phyloP scores from a whole-genome alignment of 2,113 vertebrate genomes.

The Dascyllus trimaculatus region DNA sequence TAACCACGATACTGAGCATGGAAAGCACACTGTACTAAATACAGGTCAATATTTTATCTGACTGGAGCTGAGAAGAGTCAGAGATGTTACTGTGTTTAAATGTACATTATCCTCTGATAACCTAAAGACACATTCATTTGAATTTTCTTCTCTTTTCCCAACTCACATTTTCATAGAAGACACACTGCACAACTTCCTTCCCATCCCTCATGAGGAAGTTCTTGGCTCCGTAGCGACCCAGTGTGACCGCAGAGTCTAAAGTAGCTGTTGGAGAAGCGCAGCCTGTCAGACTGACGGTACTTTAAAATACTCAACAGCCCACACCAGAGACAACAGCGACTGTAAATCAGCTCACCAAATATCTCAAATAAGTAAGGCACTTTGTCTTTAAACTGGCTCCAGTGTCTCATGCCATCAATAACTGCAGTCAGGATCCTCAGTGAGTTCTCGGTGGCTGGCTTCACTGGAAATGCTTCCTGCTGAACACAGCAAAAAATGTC shows the following conservation, averaged over 20 bases:
- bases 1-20: too few species aligned
- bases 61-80: not conserved
- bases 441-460: slow-evolving; percentile 84
- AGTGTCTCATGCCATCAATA: slow-evolving; percentile 93
- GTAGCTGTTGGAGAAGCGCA: slow-evolving; percentile 82
- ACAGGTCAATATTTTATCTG: too few species aligned
- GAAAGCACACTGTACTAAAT: too few species aligned
- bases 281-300: slow-evolving; percentile 7
- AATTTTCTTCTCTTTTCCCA: slow-evolving; percentile 17
- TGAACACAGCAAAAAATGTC: slow-evolving; percentile 50
- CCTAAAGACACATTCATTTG: not conserved
- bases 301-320: not conserved
- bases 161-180: slow-evolving; percentile 97
- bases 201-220: slow-evolving; percentile 93
- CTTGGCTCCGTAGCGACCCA: slow-evolving; percentile 89
- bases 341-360: slow-evolving; percentile 86
- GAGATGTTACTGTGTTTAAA: not conserved
- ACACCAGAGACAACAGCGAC: not conserved
- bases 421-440: slow-evolving; percentile 91
- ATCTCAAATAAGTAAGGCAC: slow-evolving; percentile 90
- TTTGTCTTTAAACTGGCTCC: slow-evolving; percentile 90
- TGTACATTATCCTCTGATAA: not conserved
- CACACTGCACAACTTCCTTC: slow-evolving; percentile 88
- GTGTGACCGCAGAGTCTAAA: slow-evolving; percentile 94
- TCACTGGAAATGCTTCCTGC: slow-evolving; percentile 69